Evolutionary conservation across 2,888 invertebrate species (phyloP).

Genomic region (Himalopsyche japonica): DNA sequence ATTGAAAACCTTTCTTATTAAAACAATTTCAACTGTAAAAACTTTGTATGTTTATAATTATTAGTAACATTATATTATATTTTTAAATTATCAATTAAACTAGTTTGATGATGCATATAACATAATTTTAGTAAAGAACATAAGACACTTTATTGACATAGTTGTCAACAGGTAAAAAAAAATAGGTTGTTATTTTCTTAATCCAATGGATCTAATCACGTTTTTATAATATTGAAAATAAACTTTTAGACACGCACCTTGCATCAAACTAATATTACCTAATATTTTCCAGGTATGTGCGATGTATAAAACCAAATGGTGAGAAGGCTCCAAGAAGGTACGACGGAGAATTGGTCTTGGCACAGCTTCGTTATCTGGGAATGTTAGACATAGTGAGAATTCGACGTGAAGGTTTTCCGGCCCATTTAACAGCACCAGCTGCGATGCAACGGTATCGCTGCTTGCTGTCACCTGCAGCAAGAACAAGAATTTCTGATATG

Average conservation of each 20-base stretch:
- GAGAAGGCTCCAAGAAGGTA: conserved; percentile 80
- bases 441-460: conserved; percentile 80
- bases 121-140: too few species aligned
- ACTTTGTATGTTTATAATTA: too few species aligned
- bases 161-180: too few species aligned
- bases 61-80: too few species aligned
- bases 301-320: conserved; percentile 91
- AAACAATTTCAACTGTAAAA: too few species aligned
- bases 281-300: conserved; percentile 69
- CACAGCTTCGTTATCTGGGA: conserved; percentile 87
- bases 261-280: too few species aligned
- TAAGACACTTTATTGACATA: too few species aligned
- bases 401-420: conserved; percentile 85
- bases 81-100: too few species aligned
- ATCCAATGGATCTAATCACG: too few species aligned
- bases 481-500: conserved; percentile 44
- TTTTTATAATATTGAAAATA: neutral
- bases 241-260: neutral
- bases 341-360: conserved; percentile 78
- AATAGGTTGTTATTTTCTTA: too few species aligned
- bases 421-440: conserved; percentile 77
- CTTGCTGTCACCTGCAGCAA: conserved; percentile 57
- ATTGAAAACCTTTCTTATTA: too few species aligned
- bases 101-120: too few species aligned
- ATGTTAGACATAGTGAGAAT: conserved; percentile 94